Base-by-base conservation (phyloP, 2,113 vertebrate species). In the Propithecus coquereli region DNA sequence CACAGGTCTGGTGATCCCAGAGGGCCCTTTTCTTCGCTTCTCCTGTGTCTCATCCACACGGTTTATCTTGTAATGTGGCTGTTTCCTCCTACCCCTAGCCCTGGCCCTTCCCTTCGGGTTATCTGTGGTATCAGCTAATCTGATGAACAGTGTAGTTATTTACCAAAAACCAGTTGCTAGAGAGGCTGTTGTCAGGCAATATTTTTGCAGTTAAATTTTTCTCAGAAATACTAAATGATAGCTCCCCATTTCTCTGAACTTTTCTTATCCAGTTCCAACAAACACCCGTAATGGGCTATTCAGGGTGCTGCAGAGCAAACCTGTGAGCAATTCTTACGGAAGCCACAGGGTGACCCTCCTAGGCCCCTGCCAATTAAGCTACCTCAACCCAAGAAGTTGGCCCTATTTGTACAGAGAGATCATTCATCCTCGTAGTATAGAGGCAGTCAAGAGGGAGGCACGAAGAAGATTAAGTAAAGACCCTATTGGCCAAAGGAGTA, bases 391-490 rank as follows among this genome's bases (percentile, higher is more conserved):
- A 59, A 61, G 83, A 87, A 17, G 22, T 82, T 3, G 3, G n/a
- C 50, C 37, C 30, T 70, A 0, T 93, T 94, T 94, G 84, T 5
- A 0, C 59, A 80, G 61, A 92, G 11, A 74, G 40, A 2, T 73
- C 66, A 22, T 47, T 86, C 59, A 66, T 93, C 77, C n/a, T 66
- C 4, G 2, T 5, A 71, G 66, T 8, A 1, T 4, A 71, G 66
- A 92, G 12, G 32, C 79, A 92, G 76, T 43, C 66, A 20, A 61
- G 40, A 87, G 54, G 30, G 54, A 94, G 71, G 77, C 71, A 47
- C 1, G 43, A 71, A 57, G 92, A 91, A 22, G 89, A 81, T 95
- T 97, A 94, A 97, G 68, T 54, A 91, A 94, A 94, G 81, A 52
- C 84, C 88, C 43, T 63, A 20, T 13, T 68, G 37, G 40, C 54